Evolutionary conservation across 2,888 invertebrate genomes (phyloP).

Genomic region (Colostygia pectinataria): DNA sequence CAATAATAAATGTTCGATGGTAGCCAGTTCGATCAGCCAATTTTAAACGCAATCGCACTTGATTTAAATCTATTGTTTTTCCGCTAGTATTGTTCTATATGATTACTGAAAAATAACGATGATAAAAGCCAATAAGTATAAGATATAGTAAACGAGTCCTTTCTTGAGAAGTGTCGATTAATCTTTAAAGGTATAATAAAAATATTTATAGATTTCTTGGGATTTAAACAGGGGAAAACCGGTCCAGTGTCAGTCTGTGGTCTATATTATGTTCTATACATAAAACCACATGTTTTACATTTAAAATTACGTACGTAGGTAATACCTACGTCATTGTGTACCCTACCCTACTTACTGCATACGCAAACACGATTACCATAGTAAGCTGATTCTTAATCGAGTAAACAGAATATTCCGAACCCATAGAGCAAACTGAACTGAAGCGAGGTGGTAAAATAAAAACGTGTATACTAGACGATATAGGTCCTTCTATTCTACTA

Average conservation of each 20-base stretch:
- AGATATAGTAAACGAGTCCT: background rate
- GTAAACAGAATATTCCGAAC: too few species aligned
- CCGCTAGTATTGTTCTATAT: constrained; percentile 8
- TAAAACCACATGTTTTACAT: constrained; percentile 1
- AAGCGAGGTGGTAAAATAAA: too few species aligned
- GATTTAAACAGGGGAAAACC: background rate
- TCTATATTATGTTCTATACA: constrained; percentile 7
- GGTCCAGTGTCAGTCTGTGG: constrained; percentile 2
- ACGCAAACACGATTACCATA: background rate
- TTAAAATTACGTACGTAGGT: background rate
- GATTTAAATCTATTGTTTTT: constrained; percentile 2
- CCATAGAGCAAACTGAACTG: background rate
- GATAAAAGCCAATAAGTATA: background rate
- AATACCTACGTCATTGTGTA: too few species aligned
- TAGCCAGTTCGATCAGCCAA: background rate
- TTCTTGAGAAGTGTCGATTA: background rate
- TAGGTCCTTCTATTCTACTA: too few species aligned
- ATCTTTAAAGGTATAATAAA: background rate
- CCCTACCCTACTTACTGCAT: background rate
- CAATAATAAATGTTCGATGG: background rate
- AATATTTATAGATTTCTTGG: constrained; percentile 3
- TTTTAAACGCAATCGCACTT: background rate
- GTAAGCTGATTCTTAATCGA: constrained; percentile 8
- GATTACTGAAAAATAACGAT: constrained; percentile 6
- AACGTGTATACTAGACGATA: too few species aligned